Evolutionary conservation across 2,888 invertebrate species (phyloP), one percentile per base, ranked within the genome.

Genomic region (Unio delphinus): DNA sequence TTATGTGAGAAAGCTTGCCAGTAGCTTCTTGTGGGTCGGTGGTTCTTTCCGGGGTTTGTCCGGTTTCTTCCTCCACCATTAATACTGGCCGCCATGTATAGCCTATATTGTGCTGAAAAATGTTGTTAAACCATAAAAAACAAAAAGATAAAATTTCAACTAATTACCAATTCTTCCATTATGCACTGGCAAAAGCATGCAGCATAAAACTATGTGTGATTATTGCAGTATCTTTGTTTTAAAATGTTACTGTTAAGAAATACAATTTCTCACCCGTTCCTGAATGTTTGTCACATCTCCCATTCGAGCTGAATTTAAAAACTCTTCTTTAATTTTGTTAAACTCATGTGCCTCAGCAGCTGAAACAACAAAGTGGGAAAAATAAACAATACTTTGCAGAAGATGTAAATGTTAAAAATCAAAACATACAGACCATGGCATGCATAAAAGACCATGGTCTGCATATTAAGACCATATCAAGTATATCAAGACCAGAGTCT

Each of bases 301-400:
- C 65, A 93, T 92, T 75, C 92, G 91, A 0, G 93, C 93, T 0
- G 93, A 93, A 11, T 92, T 91, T 18, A 94, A 89, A 8, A 94
- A 90, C 69, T 88, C 88, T 30, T 92, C 90, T 82, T 93, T 93
- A 60, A 91, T 86, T 68, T 91, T 91, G 58, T 91, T 89, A 45
- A 91, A 88, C 86, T 93, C 93, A 0, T 93, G 92, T 17, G 91
- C 88, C 79, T 93, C 93, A 0, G 93, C 93, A 1, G 93, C 94
- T 80, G 75, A 68, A 75, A 65, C 63, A 60, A 61, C 23, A 61
- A 30, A 61, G 28, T 30, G 15, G 23, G 11, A 26, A 23, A 59
- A 59, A 15, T 26, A 59, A 23, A 23, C 15, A 58, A 58, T 58
- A 20, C 4, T 30, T 18, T n/a, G 20, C 26, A 26, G 30, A 61